phyloP scores from a whole-genome alignment of 1,140 invertebrate species.

The Leptinotarsa defecta region DNA sequence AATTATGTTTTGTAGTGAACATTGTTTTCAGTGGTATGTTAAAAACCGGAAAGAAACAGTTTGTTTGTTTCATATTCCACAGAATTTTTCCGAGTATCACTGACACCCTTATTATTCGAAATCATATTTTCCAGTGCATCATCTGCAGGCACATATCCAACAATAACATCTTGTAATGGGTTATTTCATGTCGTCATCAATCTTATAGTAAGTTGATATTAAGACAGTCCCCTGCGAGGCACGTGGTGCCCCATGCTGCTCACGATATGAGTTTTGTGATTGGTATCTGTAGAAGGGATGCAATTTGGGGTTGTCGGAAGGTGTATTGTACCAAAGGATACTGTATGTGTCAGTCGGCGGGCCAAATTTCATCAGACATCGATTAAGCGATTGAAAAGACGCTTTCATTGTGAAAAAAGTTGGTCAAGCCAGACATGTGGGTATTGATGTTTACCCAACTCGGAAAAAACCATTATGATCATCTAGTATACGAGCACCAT shows the following conservation, averaged over 20 bases:
- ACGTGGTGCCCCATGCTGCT: not conserved
- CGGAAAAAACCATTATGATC: too few relatives aligned
- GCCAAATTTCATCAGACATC: not conserved
- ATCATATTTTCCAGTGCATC: not conserved
- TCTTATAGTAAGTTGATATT: slow-evolving; percentile 16
- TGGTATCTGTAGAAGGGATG: not conserved
- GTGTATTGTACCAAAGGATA: not conserved
- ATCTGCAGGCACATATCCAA: not conserved
- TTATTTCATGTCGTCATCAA: slow-evolving; percentile 16
- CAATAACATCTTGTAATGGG: slow-evolving; percentile 14
- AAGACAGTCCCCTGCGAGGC: slow-evolving; percentile 9
- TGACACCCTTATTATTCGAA: too few relatives aligned
- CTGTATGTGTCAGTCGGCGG: slow-evolving; percentile 21
- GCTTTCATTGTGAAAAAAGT: too few relatives aligned
- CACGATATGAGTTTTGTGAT: slow-evolving; percentile 14
- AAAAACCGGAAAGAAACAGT: too few relatives aligned
- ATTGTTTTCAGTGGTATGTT: too few relatives aligned
- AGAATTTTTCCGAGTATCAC: too few relatives aligned
- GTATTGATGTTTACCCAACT: too few relatives aligned
- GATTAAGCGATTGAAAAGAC: not conserved
- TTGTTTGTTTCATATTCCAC: too few relatives aligned
- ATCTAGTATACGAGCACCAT: too few relatives aligned
- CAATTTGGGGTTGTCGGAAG: not conserved
- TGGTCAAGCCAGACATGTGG: too few relatives aligned
- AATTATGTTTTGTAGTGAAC: too few relatives aligned